A percentile compares a stretch with the other conserved stretches of the same genome.
Conservation (phyloP, 2,797 vertebrate genomes). For the Lerista edwardsae region DNA sequence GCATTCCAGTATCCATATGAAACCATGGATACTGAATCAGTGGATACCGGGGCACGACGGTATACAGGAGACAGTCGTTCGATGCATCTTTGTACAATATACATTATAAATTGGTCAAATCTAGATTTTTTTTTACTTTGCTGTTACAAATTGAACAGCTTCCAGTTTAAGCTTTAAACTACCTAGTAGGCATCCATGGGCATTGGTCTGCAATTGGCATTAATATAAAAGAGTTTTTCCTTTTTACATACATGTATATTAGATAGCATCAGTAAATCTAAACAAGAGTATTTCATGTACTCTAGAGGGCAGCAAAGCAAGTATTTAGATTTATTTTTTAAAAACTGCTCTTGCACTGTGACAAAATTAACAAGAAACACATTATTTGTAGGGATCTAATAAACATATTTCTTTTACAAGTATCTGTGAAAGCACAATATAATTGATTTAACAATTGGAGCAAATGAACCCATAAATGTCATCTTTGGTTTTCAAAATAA, state of each 20-base stretch:
- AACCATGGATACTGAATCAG: no score
- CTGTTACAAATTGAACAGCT: neutral
- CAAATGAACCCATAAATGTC: neutral
- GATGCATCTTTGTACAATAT: neutral
- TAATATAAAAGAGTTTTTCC: neutral
- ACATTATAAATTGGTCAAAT: neutral
- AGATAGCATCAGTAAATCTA: neutral
- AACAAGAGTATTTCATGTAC: neutral
- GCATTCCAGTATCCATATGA: no score
- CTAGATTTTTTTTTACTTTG: neutral
- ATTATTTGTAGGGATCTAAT: neutral
- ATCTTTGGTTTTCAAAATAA: neutral
- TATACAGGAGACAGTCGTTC: neutral
- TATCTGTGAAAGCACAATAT: neutral
- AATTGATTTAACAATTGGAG: neutral
- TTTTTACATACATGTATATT: neutral
- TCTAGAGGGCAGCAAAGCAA: slow-evolving; percentile 36
- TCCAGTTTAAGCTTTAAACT: neutral
- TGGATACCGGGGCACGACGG: no score
- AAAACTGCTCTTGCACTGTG: neutral
- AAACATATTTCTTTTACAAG: slow-evolving; percentile 14
- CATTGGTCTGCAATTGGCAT: neutral
- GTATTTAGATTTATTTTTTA: neutral
- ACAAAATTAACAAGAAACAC: neutral
- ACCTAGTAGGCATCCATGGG: neutral